Evolutionary conservation across 2,113 vertebrate genomes (phyloP).

Genomic region (Dasyurus viverrinus): DNA sequence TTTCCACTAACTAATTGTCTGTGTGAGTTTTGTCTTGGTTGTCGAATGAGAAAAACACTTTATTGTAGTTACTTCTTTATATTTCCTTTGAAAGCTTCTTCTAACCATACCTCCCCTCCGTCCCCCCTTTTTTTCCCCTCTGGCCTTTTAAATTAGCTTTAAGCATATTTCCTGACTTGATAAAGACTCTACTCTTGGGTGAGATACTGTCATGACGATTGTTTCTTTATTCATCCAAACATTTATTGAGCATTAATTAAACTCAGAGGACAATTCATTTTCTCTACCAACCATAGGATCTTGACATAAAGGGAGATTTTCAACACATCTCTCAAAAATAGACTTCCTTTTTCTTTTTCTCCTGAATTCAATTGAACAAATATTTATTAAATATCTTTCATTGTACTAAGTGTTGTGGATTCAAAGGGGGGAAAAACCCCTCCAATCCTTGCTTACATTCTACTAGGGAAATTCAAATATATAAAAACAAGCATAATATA

Average conservation of each 20-base stretch:
- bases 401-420: background rate
- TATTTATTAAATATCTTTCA: background rate
- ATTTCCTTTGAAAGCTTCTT: background rate
- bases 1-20: background rate
- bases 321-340: background rate
- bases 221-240: background rate
- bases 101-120: no score
- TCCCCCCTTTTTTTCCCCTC: no score
- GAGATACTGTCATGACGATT: background rate
- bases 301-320: background rate
- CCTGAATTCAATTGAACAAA: background rate
- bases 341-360: background rate
- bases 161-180: background rate
- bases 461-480: background rate
- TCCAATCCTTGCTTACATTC: background rate
- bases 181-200: background rate
- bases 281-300: background rate
- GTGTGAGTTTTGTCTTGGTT: background rate
- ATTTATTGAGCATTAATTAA: background rate
- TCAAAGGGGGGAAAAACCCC: background rate
- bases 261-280: background rate
- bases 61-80: background rate
- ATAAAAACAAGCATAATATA: background rate
- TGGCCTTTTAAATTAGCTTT: background rate
- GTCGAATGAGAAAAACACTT: background rate